Evolutionary conservation across 2,888 invertebrate genomes (phyloP), one percentile per base, ranked within the genome.

Genomic region (Orgyia antiqua): DNA sequence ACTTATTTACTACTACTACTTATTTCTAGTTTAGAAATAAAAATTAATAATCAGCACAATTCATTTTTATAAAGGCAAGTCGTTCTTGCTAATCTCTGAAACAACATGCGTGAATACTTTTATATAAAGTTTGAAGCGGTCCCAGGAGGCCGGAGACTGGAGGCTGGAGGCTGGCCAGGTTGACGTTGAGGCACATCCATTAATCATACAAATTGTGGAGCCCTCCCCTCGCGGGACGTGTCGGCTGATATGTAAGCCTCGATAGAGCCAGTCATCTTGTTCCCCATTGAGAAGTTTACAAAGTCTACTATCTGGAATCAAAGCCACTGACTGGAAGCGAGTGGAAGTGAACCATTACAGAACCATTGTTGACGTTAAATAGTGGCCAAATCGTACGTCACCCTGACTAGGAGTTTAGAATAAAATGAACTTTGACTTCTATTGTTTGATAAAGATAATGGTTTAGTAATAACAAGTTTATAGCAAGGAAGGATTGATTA

Each of bases 191-290:
- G 28, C 24, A 34, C 21, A 18, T 30, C 38, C 45, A 51, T 55
- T 44, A 53, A 56, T 53, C 53, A 53, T 56, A 45, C 36, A 49
- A 52, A 62, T 49, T 51, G 58, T 54, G 46, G 50, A 30, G 24
- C 33, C 50, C 56, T 15, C 56, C 58, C 31, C 54, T 51, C 31
- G 13, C 30, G 33, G 33, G 35, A 24, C 32, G 44, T 44, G 44
- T 45, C 47, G 50, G 45, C 49, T 46, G 73, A 68, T 68, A 67
- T 67, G 62, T 64, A 57, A 62, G 73, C 65, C 68, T 48, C 63
- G 58, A 55, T 73, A 50, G 73, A 70, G 76, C 77, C 74, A 73
- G 78, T 77, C 78, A 77, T 70, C 65, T 35, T 42, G 52, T 39
- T 50, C 51, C 54, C 55, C 60, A 60, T 61, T 64, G 54, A 58